Percentiles rank a stretch among this genome's conserved stretches.
Conservation (phyloP, 2,113 vertebrate genomes). For the Macroglossus sobrinus region DNA sequence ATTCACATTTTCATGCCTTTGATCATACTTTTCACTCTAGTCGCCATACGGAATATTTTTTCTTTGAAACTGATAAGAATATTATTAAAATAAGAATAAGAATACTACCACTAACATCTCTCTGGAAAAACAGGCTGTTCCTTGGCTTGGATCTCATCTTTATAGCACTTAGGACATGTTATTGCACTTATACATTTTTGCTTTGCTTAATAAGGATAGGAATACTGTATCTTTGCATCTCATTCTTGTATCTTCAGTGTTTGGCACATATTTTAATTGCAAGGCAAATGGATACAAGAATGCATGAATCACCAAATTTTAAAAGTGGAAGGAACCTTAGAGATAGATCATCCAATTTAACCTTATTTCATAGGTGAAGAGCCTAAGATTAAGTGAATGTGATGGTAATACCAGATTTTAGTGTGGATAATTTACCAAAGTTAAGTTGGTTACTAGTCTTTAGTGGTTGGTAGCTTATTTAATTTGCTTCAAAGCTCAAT, state of each 20-base stretch:
- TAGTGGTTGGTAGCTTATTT: not conserved
- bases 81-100: not conserved
- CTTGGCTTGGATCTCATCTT: not conserved
- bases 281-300: not conserved
- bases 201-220: not conserved
- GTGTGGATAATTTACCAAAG: not conserved
- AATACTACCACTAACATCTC: not conserved
- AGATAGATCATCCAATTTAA: not conserved
- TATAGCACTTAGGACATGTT: not conserved
- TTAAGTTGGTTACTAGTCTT: not conserved
- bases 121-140: not conserved
- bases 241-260: not conserved
- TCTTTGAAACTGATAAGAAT: not conserved
- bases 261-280: not conserved
- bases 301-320: not conserved
- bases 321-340: not conserved
- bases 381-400: not conserved
- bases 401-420: not conserved
- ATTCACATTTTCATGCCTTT: not conserved
- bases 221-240: not conserved
- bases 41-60: not conserved
- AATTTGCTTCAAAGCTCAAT: not conserved
- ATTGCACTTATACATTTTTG: not conserved
- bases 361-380: not conserved
- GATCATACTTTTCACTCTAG: not conserved